Conservation (phyloP, 2,797 vertebrate species). For the Furcifer pardalis region DNA sequence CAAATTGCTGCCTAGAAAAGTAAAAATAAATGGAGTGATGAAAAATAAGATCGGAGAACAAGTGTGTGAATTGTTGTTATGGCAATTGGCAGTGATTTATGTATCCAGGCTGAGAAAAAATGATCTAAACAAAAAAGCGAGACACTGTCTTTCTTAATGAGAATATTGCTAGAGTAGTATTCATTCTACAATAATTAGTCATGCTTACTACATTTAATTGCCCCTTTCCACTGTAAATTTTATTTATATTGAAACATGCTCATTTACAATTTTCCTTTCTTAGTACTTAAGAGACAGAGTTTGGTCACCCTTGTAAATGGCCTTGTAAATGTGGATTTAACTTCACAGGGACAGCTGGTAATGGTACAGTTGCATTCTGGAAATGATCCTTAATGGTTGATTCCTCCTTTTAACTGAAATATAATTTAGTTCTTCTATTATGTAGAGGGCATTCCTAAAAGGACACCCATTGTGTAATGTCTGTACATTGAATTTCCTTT, state of each 20-base stretch:
- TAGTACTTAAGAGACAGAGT: slow-evolving; percentile 28
- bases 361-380: slow-evolving; percentile 25
- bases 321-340: slow-evolving; percentile 2
- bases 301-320: neutral
- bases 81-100: slow-evolving; percentile 77
- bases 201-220: slow-evolving; percentile 61
- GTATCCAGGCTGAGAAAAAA: slow-evolving; percentile 66
- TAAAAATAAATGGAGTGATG: slow-evolving; percentile 60
- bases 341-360: slow-evolving; percentile 12
- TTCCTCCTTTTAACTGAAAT: slow-evolving; percentile 55
- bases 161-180: slow-evolving; percentile 68
- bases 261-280: slow-evolving; percentile 11
- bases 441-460: slow-evolving; percentile 61
- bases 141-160: slow-evolving; percentile 74
- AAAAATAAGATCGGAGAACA: slow-evolving; percentile 73
- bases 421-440: slow-evolving; percentile 56
- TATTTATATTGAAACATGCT: slow-evolving; percentile 57
- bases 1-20: slow-evolving; percentile 37
- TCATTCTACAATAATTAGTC: slow-evolving; percentile 71
- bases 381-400: neutral
- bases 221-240: slow-evolving; percentile 54
- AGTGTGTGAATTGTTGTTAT: slow-evolving; percentile 78
- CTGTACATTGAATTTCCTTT: slow-evolving; percentile 60
- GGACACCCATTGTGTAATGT: slow-evolving; percentile 62
- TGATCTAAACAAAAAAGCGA: slow-evolving; percentile 72